phyloP scores from a whole-genome alignment of 2,113 vertebrate genomes.

The Python bivittatus region DNA sequence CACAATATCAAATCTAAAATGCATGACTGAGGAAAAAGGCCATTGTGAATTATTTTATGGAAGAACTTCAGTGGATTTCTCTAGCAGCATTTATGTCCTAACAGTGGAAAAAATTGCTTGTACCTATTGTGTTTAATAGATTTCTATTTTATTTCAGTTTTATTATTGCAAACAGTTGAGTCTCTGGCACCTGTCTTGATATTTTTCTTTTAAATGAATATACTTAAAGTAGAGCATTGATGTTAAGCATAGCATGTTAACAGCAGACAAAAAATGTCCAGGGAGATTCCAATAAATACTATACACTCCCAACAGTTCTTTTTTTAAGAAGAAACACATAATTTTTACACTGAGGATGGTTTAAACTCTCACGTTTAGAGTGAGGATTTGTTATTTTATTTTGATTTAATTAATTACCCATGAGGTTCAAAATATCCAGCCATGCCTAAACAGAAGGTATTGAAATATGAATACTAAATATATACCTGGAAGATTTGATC shows the following conservation, averaged over 20 bases:
- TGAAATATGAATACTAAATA: constrained; percentile 65
- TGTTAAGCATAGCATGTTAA: background rate
- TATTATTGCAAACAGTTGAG: background rate
- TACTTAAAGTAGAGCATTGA: background rate
- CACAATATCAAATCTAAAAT: background rate
- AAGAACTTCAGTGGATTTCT: background rate
- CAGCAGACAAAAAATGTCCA: background rate
- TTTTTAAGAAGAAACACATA: constrained; percentile 40
- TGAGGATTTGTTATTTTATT: constrained; percentile 57
- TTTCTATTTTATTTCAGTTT: background rate
- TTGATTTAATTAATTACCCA: constrained; percentile 63
- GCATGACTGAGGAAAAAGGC: too few species aligned
- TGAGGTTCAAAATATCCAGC: constrained; percentile 60
- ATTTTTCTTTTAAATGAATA: background rate
- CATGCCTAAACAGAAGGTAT: constrained; percentile 53
- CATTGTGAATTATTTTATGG: background rate
- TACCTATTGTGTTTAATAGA: background rate
- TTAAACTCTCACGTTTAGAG: constrained; percentile 8
- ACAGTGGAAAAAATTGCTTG: background rate
- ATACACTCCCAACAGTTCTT: constrained; percentile 49
- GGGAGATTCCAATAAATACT: constrained; percentile 46
- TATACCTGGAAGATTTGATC: constrained; percentile 60
- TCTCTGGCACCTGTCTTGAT: background rate
- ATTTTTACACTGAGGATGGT: constrained; percentile 52
- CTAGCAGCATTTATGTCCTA: background rate